Evolutionary conservation across 2,888 invertebrate species (phyloP), one percentile per base, ranked within the genome.

Genomic region (Latrodectus elegans): DNA sequence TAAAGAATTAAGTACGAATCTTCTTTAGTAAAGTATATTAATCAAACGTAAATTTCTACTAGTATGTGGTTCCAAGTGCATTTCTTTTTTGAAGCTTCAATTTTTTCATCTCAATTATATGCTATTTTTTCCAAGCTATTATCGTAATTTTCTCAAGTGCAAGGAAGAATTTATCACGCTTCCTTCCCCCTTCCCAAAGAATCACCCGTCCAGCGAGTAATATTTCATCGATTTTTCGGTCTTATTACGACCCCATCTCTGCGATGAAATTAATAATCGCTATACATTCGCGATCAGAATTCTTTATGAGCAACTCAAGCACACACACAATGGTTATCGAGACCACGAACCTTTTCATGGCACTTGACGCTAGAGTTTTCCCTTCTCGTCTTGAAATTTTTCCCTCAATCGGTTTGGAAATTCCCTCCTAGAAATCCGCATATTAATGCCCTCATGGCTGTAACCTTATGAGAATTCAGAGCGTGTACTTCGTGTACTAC

Each of bases 221-320:
- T 72, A 72, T 80, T 80, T 80, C 79, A 80, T 80, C 79, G 79
- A 72, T 72, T 72, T 80, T 80, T 80, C n/a, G 60, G 60, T 49
- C 72, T 55, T 64, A 80, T 80, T 72, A 80, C 71, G 38, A 71
- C 64, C 79, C 38, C 64, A 64, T 64, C 71, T 80, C 51, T 72
- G 17, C 52, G 71, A 64, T 55, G 70, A 72, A 80, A 72, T 80
- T 80, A 80, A 80, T 72, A 55, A 67, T 78, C 78, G 26, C 53
- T 70, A 49, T 17, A 60, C 70, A 60, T 72, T 49, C 72, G 79
- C 60, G 79, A 60, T 51, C 64, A 51, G 79, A 80, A 80, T 80
- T 51, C 64, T 60, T 60, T 60, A 60, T 60, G 60, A 60, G 60
- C 55, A 55, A 55, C 12, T 15, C 11, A 55, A 11, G 11, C 14